Evolutionary conservation across 2,797 vertebrate genomes (phyloP), one percentile per base, ranked within the genome.

Genomic region (Silurus aristotelis): DNA sequence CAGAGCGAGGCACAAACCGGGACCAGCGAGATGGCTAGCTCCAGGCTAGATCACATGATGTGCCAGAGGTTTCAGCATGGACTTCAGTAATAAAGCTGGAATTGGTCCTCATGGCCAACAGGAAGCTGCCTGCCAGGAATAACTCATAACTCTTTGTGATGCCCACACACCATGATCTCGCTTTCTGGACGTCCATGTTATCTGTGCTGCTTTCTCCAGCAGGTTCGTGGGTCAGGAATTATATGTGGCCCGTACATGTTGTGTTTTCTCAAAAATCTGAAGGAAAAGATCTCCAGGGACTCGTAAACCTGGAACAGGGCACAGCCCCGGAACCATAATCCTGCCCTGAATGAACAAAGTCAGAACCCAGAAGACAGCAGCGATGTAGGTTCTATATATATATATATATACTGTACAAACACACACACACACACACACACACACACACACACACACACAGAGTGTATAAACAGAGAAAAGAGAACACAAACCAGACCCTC

Each of bases 281-380:
- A 87, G 90, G 89, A 89, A 94, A 91, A 89, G 90, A 92, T 94
- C 94, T 93, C 93, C 86, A 22, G 91, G 89, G 84, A 90, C 92
- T 95, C 93, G 94, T 95, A 93, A 95, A 95, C 27, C 1, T 22
- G 72, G 25, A 38, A 60, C 75, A 22, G 55, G 3, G 19, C 3
- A 19, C 17, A 14, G 27, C 19, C 1, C 19, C 10, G 4, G 27
- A 0, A 19, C 52, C 8, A 10, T 31, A 6, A 78, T 19, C 6
- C 55, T 38, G 48, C 27, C 19, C 15, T 1, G 5, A 77, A 31
- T 46, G 48, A 73, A 8, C 48, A 25, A 72, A 73, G 15, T 13
- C 20, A 72, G 9, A 72, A 22, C 15, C 6, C 7, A 55, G n/a
- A 56, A 58, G 27, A 58, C 72, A 58, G 27, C 52, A 27, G n/a